These are phyloP conservation scores for Semnornis frantzii DNA, from an alignment of 2,113 vertebrate genomes.

Conservation along the genomic window DNA sequence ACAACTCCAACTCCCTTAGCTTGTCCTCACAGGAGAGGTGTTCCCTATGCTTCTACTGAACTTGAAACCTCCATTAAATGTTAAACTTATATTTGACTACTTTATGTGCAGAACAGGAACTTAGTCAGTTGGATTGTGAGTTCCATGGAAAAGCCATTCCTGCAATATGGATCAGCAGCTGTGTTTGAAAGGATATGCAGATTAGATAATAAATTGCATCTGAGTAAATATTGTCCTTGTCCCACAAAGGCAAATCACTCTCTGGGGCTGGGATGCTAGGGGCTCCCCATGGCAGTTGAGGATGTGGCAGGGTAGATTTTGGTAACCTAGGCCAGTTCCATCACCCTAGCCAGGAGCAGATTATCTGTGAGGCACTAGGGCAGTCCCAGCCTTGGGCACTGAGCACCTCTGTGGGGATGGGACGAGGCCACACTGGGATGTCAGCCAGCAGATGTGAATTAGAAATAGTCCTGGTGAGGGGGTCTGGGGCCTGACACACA, in stretches of 20 bases:
- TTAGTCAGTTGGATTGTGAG: neutral
- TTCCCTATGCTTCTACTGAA: neutral
- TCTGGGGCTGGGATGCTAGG: too few species aligned
- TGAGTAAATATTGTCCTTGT: neutral
- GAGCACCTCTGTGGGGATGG: neutral
- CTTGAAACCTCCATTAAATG: neutral
- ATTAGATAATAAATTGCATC: neutral
- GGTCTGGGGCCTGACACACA: neutral
- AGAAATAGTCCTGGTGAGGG: neutral
- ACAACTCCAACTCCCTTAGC: too few species aligned
- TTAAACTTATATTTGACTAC: neutral
- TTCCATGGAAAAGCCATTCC: neutral
- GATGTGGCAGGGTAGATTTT: neutral
- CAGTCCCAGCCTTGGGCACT: neutral
- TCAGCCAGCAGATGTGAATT: neutral
- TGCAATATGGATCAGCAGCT: neutral
- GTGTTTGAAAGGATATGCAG: neutral
- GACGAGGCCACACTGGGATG: accelerated
- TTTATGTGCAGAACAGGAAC: neutral
- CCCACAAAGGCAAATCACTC: neutral
- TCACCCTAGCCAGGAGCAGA: neutral
- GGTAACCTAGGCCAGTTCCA: neutral
- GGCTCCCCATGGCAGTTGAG: accelerated
- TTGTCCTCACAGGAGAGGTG: too few species aligned
- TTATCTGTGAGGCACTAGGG: neutral